Evolutionary conservation across 2,797 vertebrate genomes (phyloP), one percentile per base, ranked within the genome.

Genomic region (Catamblyrhynchus diadema): DNA sequence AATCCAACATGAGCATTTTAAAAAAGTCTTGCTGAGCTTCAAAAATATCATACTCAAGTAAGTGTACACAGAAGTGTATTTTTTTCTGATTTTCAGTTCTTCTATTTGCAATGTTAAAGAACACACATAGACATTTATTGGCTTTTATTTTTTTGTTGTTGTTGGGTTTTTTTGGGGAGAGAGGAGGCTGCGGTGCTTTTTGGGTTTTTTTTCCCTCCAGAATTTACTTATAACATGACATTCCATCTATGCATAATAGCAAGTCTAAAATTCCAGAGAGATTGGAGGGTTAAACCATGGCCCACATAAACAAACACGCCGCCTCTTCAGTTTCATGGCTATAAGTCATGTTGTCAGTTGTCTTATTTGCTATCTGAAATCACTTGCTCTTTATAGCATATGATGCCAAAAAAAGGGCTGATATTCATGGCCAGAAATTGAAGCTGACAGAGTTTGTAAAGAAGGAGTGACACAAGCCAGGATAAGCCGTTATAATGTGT

Each of bases 281-380:
- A 51, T 14, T 61, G 60, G 48, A 67, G 50, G 47, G 56, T 57
- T 89, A 90, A 93, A 53, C 51, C n/a, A 9, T 30, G 25, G 64
- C 57, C 64, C 45, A 24, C 67, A 61, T 78, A 93, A 93, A 91
- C 78, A 94, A 94, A 86, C 81, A n/a, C 7, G 23, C 74, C 13
- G 2, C 57, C 30, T 90, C 88, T 89, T 94, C 72, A 81, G 28
- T 82, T 79, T 87, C 21, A 14, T 25, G 25, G 56, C 79, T 83
- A 5, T 85, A 82, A 87, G 71, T 96, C 50, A 93, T 82, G 64
- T 91, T 95, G 75, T 88, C 79, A 81, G 78, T 89, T 95, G 48
- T 89, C 78, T 89, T 93, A 83, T 62, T 88, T 92, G 47, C 73
- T 70, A 6, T 94, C 86, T 89, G 93, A 93, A 92, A 57, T 90